These are phyloP conservation scores for Chelonus insularis DNA, from an alignment of 1,140 invertebrate genomes.

Conservation along the genomic window DNA sequence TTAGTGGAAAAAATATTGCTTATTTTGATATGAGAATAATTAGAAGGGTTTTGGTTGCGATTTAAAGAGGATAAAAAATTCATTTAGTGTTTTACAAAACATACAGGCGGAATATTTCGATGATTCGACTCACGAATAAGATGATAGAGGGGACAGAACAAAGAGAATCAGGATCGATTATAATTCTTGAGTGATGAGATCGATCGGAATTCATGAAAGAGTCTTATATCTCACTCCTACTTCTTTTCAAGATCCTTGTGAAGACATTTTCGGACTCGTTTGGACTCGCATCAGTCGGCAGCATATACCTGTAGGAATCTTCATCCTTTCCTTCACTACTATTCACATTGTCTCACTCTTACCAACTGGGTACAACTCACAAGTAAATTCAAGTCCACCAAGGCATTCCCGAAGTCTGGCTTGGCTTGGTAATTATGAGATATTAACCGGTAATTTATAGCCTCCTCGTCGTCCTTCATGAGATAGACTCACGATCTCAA, in stretches of 20 bases:
- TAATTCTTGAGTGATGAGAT: background rate
- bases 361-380: background rate
- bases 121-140: too few relatives aligned
- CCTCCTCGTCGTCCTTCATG: slow-evolving; percentile 40
- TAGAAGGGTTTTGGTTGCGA: too few relatives aligned
- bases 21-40: too few relatives aligned
- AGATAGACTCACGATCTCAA: slow-evolving; percentile 32
- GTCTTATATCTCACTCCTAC: background rate
- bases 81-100: background rate
- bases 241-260: background rate
- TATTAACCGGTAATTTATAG: slow-evolving; percentile 52
- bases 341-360: background rate
- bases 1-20: too few relatives aligned
- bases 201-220: background rate
- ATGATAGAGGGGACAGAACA: too few relatives aligned
- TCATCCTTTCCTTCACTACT: background rate
- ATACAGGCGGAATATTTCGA: background rate
- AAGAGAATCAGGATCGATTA: background rate
- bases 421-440: slow-evolving; percentile 47
- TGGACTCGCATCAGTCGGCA: background rate
- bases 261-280: slow-evolving; percentile 11
- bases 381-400: slow-evolving; percentile 4
- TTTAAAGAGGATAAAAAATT: too few relatives aligned
- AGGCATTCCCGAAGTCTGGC: slow-evolving; percentile 42
- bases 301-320: background rate